Percentiles rank a stretch among this genome's conserved stretches.
phyloP scores from a whole-genome alignment of 2,888 invertebrate genomes.

The Daptonema setosum region DNA sequence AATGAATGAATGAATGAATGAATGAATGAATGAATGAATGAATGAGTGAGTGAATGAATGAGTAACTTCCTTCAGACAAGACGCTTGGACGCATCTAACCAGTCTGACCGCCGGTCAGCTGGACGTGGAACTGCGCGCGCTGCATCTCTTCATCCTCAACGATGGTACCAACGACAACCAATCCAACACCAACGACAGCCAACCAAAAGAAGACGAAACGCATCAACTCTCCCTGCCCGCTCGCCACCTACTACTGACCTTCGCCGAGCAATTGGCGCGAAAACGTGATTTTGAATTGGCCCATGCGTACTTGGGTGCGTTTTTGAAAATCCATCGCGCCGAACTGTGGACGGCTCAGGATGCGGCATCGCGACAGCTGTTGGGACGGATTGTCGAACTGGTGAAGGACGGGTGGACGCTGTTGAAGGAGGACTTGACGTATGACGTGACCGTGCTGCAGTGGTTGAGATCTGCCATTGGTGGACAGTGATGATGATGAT shows the following conservation, averaged over 20 bases:
- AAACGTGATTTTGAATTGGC: slow-evolving; percentile 67
- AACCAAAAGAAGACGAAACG: too few species aligned
- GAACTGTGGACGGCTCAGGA: background rate
- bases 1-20: too few species aligned
- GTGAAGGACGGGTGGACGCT: background rate
- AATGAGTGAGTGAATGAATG: too few species aligned
- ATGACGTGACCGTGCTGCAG: background rate
- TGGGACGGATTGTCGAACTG: background rate
- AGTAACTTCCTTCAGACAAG: too few species aligned
- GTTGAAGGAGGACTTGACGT: background rate
- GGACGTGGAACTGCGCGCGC: background rate
- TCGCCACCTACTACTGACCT: slow-evolving; percentile 47
- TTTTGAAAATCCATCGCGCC: slow-evolving; percentile 44
- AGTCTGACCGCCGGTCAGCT: too few species aligned
- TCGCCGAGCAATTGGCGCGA: slow-evolving; percentile 46
- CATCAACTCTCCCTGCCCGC: background rate
- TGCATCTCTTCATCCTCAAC: background rate
- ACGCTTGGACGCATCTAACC: too few species aligned
- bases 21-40: too few species aligned
- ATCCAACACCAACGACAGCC: background rate
- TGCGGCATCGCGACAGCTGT: background rate
- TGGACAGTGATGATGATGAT: too few species aligned
- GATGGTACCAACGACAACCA: background rate
- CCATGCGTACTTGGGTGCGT: slow-evolving; percentile 66
- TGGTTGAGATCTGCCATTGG: background rate